These are phyloP conservation scores for Drosophila anomalata DNA, from an alignment of 2,888 invertebrate genomes.

Conservation along the genomic window DNA sequence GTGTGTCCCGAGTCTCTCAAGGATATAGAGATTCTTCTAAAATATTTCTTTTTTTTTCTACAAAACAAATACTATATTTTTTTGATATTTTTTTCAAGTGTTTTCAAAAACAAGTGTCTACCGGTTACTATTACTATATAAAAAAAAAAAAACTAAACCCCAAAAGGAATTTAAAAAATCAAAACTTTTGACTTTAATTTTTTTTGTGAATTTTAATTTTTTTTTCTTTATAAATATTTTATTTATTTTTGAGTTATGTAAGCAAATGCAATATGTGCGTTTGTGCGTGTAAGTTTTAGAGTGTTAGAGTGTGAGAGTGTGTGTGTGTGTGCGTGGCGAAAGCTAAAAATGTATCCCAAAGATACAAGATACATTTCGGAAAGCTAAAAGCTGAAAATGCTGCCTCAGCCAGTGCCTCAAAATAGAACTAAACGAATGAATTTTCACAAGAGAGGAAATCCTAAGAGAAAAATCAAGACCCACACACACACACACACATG, in stretches of 20 bases:
- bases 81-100: slow-evolving; percentile 47
- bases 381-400: slow-evolving; percentile 40
- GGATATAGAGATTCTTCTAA: slow-evolving; percentile 1
- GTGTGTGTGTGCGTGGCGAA: slow-evolving; percentile 51
- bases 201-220: slow-evolving; percentile 44
- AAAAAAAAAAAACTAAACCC: slow-evolving; percentile 12
- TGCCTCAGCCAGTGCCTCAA: slow-evolving; percentile 49
- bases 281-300: slow-evolving; percentile 52
- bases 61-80: slow-evolving; percentile 23
- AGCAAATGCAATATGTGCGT: slow-evolving; percentile 50
- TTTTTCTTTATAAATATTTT: slow-evolving; percentile 13
- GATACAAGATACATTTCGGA: slow-evolving; percentile 45
- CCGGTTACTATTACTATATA: not conserved
- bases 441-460: slow-evolving; percentile 15
- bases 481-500: slow-evolving; percentile 30
- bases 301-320: slow-evolving; percentile 53
- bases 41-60: slow-evolving; percentile 9
- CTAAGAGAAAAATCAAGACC: not conserved
- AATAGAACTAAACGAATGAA: slow-evolving; percentile 57
- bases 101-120: slow-evolving; percentile 15
- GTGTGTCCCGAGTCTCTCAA: slow-evolving; percentile 6
- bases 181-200: slow-evolving; percentile 15
- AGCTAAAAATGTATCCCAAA: slow-evolving; percentile 42
- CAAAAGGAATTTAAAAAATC: slow-evolving; percentile 7
- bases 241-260: slow-evolving; percentile 55